Conservation (phyloP, 2,888 invertebrate genomes). For the Drosophila robusta region DNA sequence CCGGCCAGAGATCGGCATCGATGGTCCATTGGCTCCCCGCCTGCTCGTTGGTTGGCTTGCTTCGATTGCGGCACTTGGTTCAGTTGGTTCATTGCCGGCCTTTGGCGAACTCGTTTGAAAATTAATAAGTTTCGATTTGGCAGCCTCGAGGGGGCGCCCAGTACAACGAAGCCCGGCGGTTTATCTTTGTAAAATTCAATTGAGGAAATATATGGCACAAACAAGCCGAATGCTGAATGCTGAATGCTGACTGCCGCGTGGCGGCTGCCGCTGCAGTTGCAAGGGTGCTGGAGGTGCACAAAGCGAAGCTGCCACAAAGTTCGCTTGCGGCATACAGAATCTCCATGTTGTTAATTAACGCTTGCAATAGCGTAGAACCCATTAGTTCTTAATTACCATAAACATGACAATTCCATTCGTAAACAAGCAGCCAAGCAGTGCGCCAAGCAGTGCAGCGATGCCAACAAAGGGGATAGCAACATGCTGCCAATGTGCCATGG, state of each 20-base stretch:
- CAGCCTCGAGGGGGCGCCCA: conserved; percentile 45
- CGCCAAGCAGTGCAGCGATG: conserved; percentile 25
- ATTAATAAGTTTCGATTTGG: conserved; percentile 78
- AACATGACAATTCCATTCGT: conserved; percentile 71
- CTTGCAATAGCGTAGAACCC: conserved; percentile 78
- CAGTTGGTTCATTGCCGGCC: conserved; percentile 40
- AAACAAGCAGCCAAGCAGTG: conserved; percentile 58
- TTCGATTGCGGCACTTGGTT: conserved; percentile 12
- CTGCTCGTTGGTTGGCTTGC: background rate
- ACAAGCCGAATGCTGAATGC: conserved; percentile 9
- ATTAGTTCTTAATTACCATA: conserved; percentile 80
- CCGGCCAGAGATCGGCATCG: conserved; percentile 57
- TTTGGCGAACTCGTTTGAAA: conserved; percentile 70
- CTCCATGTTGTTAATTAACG: conserved; percentile 71
- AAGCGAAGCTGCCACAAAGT: conserved; percentile 31
- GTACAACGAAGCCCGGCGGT: conserved; percentile 35
- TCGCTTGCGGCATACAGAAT: conserved; percentile 47
- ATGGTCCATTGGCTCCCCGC: conserved; percentile 13
- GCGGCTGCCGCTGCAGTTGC: background rate
- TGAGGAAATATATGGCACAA: conserved; percentile 65
- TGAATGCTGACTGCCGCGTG: background rate
- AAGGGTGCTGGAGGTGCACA: background rate
- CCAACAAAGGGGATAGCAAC: conserved; percentile 11
- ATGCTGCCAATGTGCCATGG: conserved; percentile 8
- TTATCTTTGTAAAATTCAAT: conserved; percentile 65